Percentiles rank a stretch among this genome's conserved stretches.
phyloP scores from a whole-genome alignment of 1,140 invertebrate species.

The fruit fly (Drosophila melanogaster) region DNA sequence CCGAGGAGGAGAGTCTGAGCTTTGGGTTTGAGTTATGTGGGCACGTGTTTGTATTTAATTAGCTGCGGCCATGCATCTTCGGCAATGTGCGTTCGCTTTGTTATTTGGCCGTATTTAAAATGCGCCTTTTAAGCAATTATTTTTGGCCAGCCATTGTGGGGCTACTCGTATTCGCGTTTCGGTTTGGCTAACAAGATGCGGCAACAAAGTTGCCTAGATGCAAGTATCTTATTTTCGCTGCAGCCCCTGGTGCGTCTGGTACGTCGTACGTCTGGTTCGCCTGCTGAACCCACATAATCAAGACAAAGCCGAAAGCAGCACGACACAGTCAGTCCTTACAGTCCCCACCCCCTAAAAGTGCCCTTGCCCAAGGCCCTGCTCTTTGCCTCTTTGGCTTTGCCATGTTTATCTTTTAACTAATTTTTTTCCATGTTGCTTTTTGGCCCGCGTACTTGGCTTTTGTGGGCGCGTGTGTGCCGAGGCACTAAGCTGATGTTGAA shows the following conservation, averaged over 20 bases:
- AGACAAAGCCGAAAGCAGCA: constrained; percentile 75
- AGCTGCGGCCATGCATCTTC: constrained; percentile 55
- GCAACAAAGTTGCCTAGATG: constrained; percentile 57
- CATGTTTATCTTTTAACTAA: constrained; percentile 83
- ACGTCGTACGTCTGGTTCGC: not conserved
- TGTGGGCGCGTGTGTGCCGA: constrained; percentile 45
- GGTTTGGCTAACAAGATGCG: constrained; percentile 25
- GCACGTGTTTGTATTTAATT: constrained; percentile 81
- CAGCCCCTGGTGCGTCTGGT: constrained; percentile 16
- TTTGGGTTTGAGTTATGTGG: constrained; percentile 66
- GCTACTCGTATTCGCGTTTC: constrained; percentile 34
- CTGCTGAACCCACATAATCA: constrained; percentile 68
- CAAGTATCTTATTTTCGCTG: constrained; percentile 73
- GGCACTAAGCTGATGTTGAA: constrained; percentile 52
- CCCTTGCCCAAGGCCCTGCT: constrained; percentile 23
- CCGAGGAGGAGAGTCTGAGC: constrained; percentile 7
- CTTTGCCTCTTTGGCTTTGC: constrained; percentile 63
- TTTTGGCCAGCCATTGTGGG: constrained; percentile 73
- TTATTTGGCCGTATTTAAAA: constrained; percentile 77
- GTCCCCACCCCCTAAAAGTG: not conserved
- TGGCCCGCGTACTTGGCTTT: constrained; percentile 69
- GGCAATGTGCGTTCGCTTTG: constrained; percentile 59
- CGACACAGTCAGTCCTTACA: constrained; percentile 32
- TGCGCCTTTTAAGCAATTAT: constrained; percentile 77
- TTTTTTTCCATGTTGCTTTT: constrained; percentile 77